Conservation (phyloP, 1,140 invertebrate genomes). For the Drosophila arizonae region DNA sequence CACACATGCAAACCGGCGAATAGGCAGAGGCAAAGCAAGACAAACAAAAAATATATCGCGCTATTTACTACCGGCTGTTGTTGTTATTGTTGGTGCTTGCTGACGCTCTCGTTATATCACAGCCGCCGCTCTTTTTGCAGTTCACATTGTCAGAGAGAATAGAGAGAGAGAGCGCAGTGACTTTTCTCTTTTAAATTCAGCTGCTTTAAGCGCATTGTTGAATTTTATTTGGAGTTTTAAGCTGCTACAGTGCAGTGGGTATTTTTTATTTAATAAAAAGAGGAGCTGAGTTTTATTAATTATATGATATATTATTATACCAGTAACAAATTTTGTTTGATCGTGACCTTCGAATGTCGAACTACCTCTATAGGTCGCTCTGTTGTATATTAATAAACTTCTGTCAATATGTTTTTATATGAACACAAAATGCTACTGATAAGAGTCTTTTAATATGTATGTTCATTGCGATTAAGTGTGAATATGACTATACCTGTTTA, state of each 20-base stretch:
- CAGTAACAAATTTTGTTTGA: neutral
- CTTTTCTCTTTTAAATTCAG: neutral
- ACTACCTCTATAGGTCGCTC: neutral
- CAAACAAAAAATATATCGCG: neutral
- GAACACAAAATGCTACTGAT: neutral
- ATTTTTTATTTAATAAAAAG: too few relatives aligned
- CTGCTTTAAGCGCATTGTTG: neutral
- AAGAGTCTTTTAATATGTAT: neutral
- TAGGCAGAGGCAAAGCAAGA: constrained; percentile 16
- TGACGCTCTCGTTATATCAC: constrained; percentile 30
- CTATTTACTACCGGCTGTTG: constrained; percentile 47
- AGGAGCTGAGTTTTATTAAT: too few relatives aligned
- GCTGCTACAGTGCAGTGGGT: neutral
- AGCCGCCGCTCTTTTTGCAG: constrained; percentile 3
- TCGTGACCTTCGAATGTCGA: neutral
- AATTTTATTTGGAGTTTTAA: neutral
- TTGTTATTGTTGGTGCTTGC: constrained; percentile 29
- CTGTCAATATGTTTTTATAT: neutral
- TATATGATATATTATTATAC: too few relatives aligned
- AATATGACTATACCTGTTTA: neutral
- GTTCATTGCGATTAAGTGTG: neutral
- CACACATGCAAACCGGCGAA: constrained; percentile 19
- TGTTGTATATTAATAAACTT: neutral
- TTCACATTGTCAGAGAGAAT: neutral
- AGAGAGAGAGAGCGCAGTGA: too few relatives aligned